Base-by-base conservation (phyloP, 1,140 invertebrate genomes). In the Reticulitermes speratus region DNA sequence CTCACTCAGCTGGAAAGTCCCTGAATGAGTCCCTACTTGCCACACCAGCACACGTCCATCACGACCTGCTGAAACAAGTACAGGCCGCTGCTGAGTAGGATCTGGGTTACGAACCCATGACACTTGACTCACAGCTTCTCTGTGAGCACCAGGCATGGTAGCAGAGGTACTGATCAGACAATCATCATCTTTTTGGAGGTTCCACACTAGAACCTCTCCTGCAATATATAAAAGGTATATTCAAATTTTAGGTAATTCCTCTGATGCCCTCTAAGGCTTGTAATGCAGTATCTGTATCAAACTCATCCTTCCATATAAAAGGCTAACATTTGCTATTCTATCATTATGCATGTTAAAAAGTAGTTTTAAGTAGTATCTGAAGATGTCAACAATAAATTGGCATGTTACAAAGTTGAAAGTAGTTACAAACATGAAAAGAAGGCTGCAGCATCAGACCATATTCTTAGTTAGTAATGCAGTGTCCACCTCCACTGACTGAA, bases 191-290 rank as follows among this genome's bases (percentile, higher is more conserved):
- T 48, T 81, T 65, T 87, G 86, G 19, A 87, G 69, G 89, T 92
- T 91, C 91, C 91, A 92, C 11, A 92, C 88, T 14, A 91, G 85
- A 84, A 92, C 89, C 87, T 92, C 91, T 82, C 91, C 91, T 91
- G 82, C 21, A 55, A 83, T n/a, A n/a, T 83, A 65, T 44, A 14
- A 82, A 25, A 84, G 32, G 82, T 59, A 84, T 30, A 87, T 85
- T 44, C 23, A 84, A 44, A 45, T 82, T 82, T 14, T 82, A 16
- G 25, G 12, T 21, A 19, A 12, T 55, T 21, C 9, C 11, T 55
- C 19, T 55, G 0, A 55, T 55, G 52, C 48, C 48, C 48, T 48
- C 16, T 48, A 48, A 48, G 48, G 9, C 81, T 30, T 82, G 19
- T 21, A 82, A 82, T 11, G 11, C 52, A 52, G 59, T 82, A 83